Evolutionary conservation across 2,113 vertebrate genomes (phyloP).

Genomic region (Engystomops pustulosus): DNA sequence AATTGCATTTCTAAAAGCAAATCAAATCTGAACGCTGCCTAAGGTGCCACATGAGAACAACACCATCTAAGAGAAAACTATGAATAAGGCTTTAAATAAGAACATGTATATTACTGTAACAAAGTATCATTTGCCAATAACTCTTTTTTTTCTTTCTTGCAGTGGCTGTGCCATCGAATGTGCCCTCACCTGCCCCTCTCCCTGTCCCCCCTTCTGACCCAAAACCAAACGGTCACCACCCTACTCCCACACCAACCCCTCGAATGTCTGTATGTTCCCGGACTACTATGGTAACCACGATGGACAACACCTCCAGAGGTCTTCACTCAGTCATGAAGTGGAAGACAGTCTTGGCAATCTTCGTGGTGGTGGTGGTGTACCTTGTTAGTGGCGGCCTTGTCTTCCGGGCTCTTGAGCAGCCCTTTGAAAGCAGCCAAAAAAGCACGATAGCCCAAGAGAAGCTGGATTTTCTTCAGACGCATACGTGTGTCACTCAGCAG

Average conservation of each 20-base stretch:
- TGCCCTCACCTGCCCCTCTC: conserved; percentile 80
- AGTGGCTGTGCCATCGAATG: conserved; percentile 91
- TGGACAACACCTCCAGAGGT: conserved; percentile 81
- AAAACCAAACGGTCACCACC: conserved; percentile 78
- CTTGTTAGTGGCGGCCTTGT: conserved; percentile 88
- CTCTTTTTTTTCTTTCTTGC: conserved; percentile 59
- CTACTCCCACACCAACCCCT: conserved; percentile 67
- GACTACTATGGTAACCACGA: conserved; percentile 84
- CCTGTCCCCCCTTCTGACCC: conserved; percentile 75
- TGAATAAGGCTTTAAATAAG: not conserved
- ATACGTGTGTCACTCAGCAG: conserved; percentile 82
- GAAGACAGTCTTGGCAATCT: conserved; percentile 94
- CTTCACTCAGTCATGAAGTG: conserved; percentile 96
- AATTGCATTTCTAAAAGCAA: no score
- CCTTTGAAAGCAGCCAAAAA: conserved; percentile 90
- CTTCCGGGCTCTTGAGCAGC: conserved; percentile 90
- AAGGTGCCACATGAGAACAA: no score
- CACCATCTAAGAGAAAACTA: no score
- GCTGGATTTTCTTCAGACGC: conserved; percentile 84
- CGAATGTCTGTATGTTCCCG: conserved; percentile 85
- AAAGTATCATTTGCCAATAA: not conserved
- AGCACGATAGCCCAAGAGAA: conserved; percentile 87
- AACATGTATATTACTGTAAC: not conserved
- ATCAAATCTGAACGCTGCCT: no score
- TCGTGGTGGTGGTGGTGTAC: conserved; percentile 91